Evolutionary conservation across 35 echinoderm and acorn worm genomes (phyloP).

Genomic region (Strongylocentrotus purpuratus): DNA sequence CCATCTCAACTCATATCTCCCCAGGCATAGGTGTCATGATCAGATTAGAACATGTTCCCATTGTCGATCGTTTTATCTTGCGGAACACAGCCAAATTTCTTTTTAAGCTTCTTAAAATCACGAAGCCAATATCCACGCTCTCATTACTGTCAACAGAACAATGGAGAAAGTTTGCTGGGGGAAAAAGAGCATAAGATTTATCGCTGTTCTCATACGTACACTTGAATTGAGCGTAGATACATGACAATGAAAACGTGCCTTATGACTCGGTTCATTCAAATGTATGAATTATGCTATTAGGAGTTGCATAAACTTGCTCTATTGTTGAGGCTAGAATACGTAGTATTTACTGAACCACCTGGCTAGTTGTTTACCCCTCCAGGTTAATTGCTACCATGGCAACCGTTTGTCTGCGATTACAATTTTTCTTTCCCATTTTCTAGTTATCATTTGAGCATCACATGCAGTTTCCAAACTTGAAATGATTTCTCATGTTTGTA

Average conservation of each 20-base stretch:
- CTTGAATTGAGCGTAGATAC: not conserved
- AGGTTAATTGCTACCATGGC: not conserved
- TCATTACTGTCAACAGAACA: not conserved
- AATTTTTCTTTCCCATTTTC: not conserved
- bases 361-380: not conserved
- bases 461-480: not conserved
- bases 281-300: not conserved
- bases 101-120: not conserved
- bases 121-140: not conserved
- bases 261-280: not conserved
- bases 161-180: not conserved
- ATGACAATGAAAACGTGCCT: not conserved
- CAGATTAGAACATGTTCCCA: not conserved
- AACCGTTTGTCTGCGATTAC: not conserved
- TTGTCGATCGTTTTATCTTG: not conserved
- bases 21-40: not conserved
- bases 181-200: not conserved
- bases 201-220: not conserved
- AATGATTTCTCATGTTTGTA: not conserved
- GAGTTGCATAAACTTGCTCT: not conserved
- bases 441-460: not conserved
- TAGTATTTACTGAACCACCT: not conserved
- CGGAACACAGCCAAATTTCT: not conserved
- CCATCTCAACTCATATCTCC: not conserved
- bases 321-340: not conserved